A percentile compares a stretch with the other conserved stretches of the same genome.
Conservation (phyloP, 2,888 invertebrate species). For the Drosophila paramelanica region DNA sequence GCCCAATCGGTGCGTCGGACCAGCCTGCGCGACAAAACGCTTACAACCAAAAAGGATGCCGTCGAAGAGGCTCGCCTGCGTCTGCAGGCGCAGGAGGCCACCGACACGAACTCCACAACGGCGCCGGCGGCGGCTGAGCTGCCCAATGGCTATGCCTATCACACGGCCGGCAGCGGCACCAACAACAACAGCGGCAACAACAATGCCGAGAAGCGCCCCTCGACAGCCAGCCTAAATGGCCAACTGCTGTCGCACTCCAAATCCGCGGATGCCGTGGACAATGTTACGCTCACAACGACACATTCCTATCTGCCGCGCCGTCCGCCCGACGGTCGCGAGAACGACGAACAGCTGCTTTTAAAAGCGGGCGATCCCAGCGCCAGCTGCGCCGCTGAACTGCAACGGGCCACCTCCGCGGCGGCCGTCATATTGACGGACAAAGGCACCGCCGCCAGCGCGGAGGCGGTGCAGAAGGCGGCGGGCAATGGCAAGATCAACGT, state of each 20-base stretch:
- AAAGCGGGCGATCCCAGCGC: slow-evolving; percentile 46
- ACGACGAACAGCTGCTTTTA: slow-evolving; percentile 86
- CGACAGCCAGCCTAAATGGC: slow-evolving; percentile 73
- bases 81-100: slow-evolving; percentile 87
- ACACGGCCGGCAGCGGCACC: slow-evolving; percentile 42
- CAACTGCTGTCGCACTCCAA: slow-evolving; percentile 74
- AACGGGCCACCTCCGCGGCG: slow-evolving; percentile 85
- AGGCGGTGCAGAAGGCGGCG: slow-evolving; percentile 86
- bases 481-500: slow-evolving; percentile 94
- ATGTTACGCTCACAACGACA: slow-evolving; percentile 67
- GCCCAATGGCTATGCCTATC: slow-evolving; percentile 67
- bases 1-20: slow-evolving; percentile 97
- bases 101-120: slow-evolving; percentile 66
- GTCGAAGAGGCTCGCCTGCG: slow-evolving; percentile 94
- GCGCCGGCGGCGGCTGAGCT: slow-evolving; percentile 43
- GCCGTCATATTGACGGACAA: slow-evolving; percentile 87
- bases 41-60: slow-evolving; percentile 97
- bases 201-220: slow-evolving; percentile 65
- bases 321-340: slow-evolving; percentile 93
- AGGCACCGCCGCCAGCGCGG: slow-evolving; percentile 75
- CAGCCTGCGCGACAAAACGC: slow-evolving; percentile 95
- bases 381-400: slow-evolving; percentile 54
- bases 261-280: slow-evolving; percentile 79
- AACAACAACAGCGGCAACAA: slow-evolving; percentile 51
- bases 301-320: slow-evolving; percentile 83